Conservation (phyloP, 2,113 vertebrate genomes). For the Tetraodon nigroviridis region DNA sequence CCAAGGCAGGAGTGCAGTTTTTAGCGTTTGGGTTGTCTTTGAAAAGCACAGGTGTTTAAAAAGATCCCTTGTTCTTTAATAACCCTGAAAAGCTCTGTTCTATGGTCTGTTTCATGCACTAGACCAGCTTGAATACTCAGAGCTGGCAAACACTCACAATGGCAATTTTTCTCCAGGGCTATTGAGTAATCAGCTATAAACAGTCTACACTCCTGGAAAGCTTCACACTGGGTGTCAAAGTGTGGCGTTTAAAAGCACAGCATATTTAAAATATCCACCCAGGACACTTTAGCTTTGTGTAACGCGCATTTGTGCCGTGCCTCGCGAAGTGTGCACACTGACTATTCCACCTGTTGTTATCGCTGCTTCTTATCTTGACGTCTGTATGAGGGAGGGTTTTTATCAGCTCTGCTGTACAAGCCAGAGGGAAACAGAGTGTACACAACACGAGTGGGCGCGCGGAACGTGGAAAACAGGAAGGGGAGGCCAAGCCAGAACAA, state of each 20-base stretch:
- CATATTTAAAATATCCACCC: constrained; percentile 24
- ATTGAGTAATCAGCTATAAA: constrained; percentile 35
- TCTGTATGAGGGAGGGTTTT: constrained; percentile 42
- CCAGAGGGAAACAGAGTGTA: constrained; percentile 31
- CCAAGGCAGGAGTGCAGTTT: constrained; percentile 22
- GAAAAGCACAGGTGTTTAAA: constrained; percentile 7
- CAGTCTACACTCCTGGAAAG: constrained; percentile 19
- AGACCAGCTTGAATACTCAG: not conserved
- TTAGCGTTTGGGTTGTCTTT: not conserved
- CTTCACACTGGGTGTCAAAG: constrained; percentile 30
- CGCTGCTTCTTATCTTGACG: constrained; percentile 56
- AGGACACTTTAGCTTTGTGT: constrained; percentile 20
- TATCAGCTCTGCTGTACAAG: constrained; percentile 57
- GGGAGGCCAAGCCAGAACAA: constrained; percentile 31
- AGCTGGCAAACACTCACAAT: constrained; percentile 6
- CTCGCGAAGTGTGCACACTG: constrained; percentile 19
- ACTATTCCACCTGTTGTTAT: constrained; percentile 46
- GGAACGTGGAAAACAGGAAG: constrained; percentile 49
- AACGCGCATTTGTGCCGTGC: constrained; percentile 20
- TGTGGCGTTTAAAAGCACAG: constrained; percentile 6
- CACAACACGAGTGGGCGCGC: constrained; percentile 39
- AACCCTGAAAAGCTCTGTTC: not conserved
- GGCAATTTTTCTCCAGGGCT: constrained; percentile 5
- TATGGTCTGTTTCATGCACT: no score
- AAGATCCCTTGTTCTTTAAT: not conserved